Evolutionary conservation across 2,113 vertebrate species (phyloP), one percentile per base, ranked within the genome.

Genomic region (Rhinoptilus africanus): DNA sequence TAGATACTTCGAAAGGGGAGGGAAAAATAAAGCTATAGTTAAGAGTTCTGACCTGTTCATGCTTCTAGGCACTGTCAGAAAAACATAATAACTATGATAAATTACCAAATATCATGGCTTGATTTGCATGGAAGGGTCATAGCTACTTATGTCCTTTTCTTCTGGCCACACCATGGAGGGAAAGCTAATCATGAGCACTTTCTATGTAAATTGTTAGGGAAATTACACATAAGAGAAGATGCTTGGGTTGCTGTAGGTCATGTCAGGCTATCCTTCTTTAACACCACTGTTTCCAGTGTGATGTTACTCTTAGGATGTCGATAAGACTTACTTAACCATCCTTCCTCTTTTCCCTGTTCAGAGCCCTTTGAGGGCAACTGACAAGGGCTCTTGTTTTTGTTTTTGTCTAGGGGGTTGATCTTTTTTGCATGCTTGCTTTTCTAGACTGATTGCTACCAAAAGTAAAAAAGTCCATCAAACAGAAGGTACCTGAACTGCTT

Each of bases 401-500:
- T 75, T 84, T 73, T 81, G 19, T 56, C 15, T 47, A n/a, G 8
- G 5, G 4, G 3, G 48, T 66, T 82, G 20, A 56, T 53, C 51
- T 84, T 28, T 10, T 59, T 71, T 56, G 22, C 22, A 23, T 66
- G 20, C 22, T 60, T 91, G 27, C 21, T 92, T 60, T 87, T 73
- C 63, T 27, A 77, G 51, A 62, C 51, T 22, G 39, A 64, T 41
- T 77, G 37, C 28, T 87, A 28, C 43, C 11, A 63, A 54, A 59
- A 77, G 17, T 32, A 43, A 66, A 80, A 54, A 85, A 77, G 12
- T 41, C 30, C 30, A 13, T 71, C 4, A 84, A 85, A 50, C 21
- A 88, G 18, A 37, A 78, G 34, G 91, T 97, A 99, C 99, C 99
- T 99, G 97, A 99, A 99, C 88, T 96, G 97, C 92, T 98, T 99